phyloP scores from a whole-genome alignment of 2,888 invertebrate genomes.

The Catocala sponsa region DNA sequence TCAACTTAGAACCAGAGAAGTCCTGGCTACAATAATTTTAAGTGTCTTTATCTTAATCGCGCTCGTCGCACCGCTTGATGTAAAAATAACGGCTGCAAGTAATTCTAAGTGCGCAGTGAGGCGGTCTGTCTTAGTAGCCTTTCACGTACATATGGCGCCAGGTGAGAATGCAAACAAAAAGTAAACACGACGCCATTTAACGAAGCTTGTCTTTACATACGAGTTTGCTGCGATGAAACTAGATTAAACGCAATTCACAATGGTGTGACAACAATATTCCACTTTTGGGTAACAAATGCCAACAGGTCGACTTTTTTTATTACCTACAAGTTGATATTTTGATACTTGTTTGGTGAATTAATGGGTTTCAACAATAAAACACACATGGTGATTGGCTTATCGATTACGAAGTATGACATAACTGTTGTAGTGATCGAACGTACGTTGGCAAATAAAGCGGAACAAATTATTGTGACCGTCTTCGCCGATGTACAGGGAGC shows the following conservation, averaged over 20 bases:
- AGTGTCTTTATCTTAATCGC: not conserved
- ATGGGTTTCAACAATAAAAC: not conserved
- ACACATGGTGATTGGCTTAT: constrained; percentile 20
- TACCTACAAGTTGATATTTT: constrained; percentile 1
- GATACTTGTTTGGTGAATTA: not conserved
- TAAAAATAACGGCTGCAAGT: constrained; percentile 3
- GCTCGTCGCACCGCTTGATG: not conserved
- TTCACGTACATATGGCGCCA: constrained; percentile 44
- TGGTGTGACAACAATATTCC: constrained; percentile 17
- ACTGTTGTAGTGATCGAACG: constrained; percentile 54
- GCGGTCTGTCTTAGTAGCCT: constrained; percentile 4
- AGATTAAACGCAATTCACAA: constrained; percentile 47
- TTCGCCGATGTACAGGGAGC: constrained; percentile 47
- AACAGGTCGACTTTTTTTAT: constrained; percentile 7
- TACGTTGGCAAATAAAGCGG: constrained; percentile 70
- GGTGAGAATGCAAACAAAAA: constrained; percentile 51
- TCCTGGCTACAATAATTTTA: not conserved
- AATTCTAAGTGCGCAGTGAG: not conserved
- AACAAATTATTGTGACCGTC: constrained; percentile 66
- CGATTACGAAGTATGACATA: constrained; percentile 48
- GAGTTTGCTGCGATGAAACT: constrained; percentile 24
- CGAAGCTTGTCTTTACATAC: constrained; percentile 26
- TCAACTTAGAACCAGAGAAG: not conserved
- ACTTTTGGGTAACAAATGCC: constrained; percentile 19
- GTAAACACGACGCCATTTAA: constrained; percentile 44